Percentiles rank a stretch among this genome's conserved stretches.
Evolutionary conservation across 2,888 invertebrate genomes (phyloP).

Genomic region (Hyalella azteca): DNA sequence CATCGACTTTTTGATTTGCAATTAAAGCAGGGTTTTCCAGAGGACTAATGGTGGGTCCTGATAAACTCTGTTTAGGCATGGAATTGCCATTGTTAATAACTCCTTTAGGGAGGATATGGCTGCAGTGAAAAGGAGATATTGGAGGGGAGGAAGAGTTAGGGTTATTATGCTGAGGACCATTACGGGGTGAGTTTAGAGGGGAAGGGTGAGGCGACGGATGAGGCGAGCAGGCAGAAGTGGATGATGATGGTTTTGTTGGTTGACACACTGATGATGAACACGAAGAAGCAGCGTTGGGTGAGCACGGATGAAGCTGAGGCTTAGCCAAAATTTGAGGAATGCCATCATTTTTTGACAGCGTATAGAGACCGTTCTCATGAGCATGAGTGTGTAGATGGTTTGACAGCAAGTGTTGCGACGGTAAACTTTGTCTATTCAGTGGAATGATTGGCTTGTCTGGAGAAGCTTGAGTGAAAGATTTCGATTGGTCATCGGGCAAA

Average conservation of each 20-base stretch:
- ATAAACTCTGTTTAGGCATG: slow-evolving; percentile 33
- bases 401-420: not conserved
- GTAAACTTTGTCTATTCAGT: slow-evolving; percentile 14
- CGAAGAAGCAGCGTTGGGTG: slow-evolving; percentile 8
- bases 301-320: not conserved
- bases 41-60: not conserved
- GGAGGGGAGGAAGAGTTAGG: slow-evolving; percentile 48
- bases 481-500: slow-evolving; percentile 15
- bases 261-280: not conserved
- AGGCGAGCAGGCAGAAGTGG: slow-evolving; percentile 13
- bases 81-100: slow-evolving; percentile 50
- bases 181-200: slow-evolving; percentile 32
- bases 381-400: slow-evolving; percentile 14
- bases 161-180: slow-evolving; percentile 49
- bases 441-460: not conserved
- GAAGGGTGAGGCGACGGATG: slow-evolving; percentile 36
- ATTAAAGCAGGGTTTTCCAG: not conserved
- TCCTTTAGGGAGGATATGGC: slow-evolving; percentile 39
- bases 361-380: not conserved
- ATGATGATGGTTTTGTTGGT: not conserved
- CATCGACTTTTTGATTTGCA: not conserved
- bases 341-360: not conserved
- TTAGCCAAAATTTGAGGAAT: slow-evolving; percentile 7
- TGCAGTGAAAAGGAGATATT: slow-evolving; percentile 46
- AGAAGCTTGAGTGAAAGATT: slow-evolving; percentile 1